These are phyloP conservation scores for Pseudococcus viburni DNA, from an alignment of 2,888 invertebrate genomes.

Conservation along the genomic window DNA sequence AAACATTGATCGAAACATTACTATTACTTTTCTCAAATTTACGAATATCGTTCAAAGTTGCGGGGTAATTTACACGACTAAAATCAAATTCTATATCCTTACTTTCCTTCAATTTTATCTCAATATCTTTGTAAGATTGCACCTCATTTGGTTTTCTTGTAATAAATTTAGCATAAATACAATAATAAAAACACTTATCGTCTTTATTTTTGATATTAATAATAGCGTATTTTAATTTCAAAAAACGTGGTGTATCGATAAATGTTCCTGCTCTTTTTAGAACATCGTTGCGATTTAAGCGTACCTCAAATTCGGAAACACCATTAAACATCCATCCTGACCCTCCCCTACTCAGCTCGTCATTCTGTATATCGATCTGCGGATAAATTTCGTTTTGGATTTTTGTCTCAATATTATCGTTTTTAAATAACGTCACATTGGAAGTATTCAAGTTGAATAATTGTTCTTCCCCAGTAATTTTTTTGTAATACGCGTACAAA, in stretches of 20 bases:
- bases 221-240: background rate
- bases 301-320: background rate
- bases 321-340: background rate
- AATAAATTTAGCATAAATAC: background rate
- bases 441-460: too few relatives aligned
- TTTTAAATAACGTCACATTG: too few relatives aligned
- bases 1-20: background rate
- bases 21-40: background rate
- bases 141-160: too few relatives aligned
- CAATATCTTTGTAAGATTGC: too few relatives aligned
- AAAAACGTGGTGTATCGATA: background rate
- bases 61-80: too few relatives aligned
- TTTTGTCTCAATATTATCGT: too few relatives aligned
- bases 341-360: background rate
- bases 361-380: background rate
- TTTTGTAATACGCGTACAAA: too few relatives aligned
- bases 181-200: background rate
- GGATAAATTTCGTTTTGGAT: background rate
- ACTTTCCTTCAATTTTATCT: too few relatives aligned
- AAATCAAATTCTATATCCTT: background rate
- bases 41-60: background rate
- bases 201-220: background rate
- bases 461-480: too few relatives aligned
- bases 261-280: background rate
- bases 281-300: background rate